Conservation (phyloP, 2,797 vertebrate genomes). For the Sebastes itinus region DNA sequence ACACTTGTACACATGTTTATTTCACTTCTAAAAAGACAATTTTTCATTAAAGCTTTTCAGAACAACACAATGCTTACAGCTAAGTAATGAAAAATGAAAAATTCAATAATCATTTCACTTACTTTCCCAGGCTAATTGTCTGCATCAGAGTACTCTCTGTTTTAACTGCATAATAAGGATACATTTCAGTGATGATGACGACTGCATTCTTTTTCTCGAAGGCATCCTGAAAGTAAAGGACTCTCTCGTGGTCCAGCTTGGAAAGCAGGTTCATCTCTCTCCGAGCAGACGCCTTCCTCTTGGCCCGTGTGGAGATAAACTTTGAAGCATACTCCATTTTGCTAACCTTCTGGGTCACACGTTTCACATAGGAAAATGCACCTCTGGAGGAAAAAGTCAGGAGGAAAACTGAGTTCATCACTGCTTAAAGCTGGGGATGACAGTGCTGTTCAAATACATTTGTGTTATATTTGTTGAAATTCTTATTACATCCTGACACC, state of each 20-base stretch:
- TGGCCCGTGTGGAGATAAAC: slow-evolving; percentile 92
- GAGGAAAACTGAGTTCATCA: background rate
- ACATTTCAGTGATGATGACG: slow-evolving; percentile 94
- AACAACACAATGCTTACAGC: background rate
- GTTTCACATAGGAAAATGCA: slow-evolving; percentile 94
- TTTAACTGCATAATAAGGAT: slow-evolving; percentile 79
- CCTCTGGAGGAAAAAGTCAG: slow-evolving; percentile 81
- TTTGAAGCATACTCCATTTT: slow-evolving; percentile 93
- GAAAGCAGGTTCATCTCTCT: slow-evolving; percentile 92
- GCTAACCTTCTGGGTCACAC: slow-evolving; percentile 89
- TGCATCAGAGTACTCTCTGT: background rate
- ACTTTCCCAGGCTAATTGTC: background rate
- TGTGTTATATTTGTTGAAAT: too few species aligned
- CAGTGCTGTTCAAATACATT: too few species aligned
- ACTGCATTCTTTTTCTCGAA: slow-evolving; percentile 95
- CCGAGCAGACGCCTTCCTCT: slow-evolving; percentile 87
- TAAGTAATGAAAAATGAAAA: background rate
- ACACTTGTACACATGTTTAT: background rate
- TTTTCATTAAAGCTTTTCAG: background rate
- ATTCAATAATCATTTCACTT: background rate
- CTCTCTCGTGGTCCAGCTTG: slow-evolving; percentile 90
- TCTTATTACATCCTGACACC: too few species aligned
- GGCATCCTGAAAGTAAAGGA: slow-evolving; percentile 94
- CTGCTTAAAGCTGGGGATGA: background rate
- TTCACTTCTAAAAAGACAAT: background rate